A percentile compares a stretch with the other conserved stretches of the same genome.
phyloP scores from a whole-genome alignment of 2,113 vertebrate species.

The Anser brachyrhynchus region DNA sequence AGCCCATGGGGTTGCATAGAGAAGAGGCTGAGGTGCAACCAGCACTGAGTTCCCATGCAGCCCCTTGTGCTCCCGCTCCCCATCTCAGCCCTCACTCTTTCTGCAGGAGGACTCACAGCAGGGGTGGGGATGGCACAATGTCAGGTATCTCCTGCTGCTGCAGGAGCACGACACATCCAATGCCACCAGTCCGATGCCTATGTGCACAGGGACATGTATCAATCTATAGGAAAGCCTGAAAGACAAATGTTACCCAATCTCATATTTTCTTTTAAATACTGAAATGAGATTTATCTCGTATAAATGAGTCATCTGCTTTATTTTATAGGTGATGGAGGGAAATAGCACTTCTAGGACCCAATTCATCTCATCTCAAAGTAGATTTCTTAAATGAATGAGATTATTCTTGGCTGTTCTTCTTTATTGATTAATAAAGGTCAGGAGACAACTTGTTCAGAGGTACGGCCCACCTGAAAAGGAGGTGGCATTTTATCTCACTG shows the following conservation, averaged over 20 bases:
- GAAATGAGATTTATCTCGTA: background rate
- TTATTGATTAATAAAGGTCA: background rate
- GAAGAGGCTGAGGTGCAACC: background rate
- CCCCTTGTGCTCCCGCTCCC: background rate
- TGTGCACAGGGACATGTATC: rapidly evolving
- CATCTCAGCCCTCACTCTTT: background rate
- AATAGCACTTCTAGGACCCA: background rate
- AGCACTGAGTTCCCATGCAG: background rate
- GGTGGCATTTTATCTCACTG: background rate
- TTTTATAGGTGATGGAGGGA: background rate
- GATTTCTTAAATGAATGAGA: background rate
- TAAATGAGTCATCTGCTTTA: background rate
- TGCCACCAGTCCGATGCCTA: background rate
- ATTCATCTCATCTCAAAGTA: background rate
- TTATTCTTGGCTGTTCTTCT: background rate
- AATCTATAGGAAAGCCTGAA: background rate
- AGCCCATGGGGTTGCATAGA: background rate
- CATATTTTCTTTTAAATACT: background rate
- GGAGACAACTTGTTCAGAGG: background rate
- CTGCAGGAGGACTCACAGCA: background rate
- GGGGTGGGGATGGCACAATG: background rate
- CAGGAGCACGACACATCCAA: rapidly evolving
- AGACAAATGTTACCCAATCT: background rate
- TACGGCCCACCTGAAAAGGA: background rate
- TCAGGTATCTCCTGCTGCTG: background rate